phyloP scores from a whole-genome alignment of 2,888 invertebrate species.

The Abrostola triplasia region DNA sequence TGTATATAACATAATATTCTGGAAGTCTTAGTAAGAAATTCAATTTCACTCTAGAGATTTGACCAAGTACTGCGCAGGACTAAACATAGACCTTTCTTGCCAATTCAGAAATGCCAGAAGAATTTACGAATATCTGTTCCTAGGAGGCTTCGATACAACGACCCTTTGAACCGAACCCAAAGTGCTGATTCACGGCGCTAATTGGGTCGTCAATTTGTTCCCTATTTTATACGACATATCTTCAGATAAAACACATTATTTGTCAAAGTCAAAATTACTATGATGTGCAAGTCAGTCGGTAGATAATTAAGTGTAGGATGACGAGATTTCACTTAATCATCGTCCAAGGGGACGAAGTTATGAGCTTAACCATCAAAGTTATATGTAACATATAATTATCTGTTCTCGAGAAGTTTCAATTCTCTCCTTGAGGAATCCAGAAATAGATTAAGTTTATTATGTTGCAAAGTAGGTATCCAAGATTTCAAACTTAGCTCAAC shows the following conservation, averaged over 20 bases:
- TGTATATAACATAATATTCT: no score
- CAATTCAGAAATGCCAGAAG: no score
- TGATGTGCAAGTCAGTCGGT: slow-evolving; percentile 24
- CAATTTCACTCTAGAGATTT: no score
- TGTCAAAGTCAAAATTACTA: slow-evolving; percentile 25
- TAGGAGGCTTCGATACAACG: no score
- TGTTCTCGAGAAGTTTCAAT: slow-evolving; percentile 20
- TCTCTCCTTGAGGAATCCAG: slow-evolving; percentile 1
- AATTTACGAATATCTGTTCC: no score
- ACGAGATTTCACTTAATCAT: slow-evolving; percentile 41
- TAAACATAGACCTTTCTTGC: no score
- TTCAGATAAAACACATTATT: slow-evolving; percentile 14
- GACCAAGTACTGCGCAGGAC: no score
- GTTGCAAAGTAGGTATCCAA: background rate
- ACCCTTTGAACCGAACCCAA: background rate
- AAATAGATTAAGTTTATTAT: slow-evolving; percentile 19
- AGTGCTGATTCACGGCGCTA: background rate
- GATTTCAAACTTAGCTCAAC: background rate
- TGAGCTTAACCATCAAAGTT: slow-evolving; percentile 39
- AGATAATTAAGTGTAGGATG: slow-evolving; percentile 37
- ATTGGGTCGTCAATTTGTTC: slow-evolving; percentile 6
- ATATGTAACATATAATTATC: slow-evolving; percentile 25
- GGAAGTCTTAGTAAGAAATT: no score
- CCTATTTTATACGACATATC: background rate
- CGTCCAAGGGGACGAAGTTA: slow-evolving; percentile 27